These are phyloP conservation scores for Keiferia lycopersicella DNA, from an alignment of 2,888 invertebrate genomes.

Conservation along the genomic window DNA sequence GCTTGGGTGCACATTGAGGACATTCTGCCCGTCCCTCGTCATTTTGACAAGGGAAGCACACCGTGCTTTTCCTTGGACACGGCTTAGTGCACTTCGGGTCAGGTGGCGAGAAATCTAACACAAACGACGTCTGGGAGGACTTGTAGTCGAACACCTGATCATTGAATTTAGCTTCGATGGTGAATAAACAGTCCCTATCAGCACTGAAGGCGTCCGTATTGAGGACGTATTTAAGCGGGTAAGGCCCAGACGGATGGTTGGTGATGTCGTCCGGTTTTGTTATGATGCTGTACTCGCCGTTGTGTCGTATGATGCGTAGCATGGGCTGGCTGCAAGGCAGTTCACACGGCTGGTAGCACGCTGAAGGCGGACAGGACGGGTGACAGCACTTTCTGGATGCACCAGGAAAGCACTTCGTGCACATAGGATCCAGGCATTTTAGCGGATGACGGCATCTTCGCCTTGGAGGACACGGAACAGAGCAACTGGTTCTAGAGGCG, in stretches of 20 bases:
- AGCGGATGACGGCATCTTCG: not conserved
- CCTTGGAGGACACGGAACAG: not conserved
- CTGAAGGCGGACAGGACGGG: not conserved
- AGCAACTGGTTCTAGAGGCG: not conserved
- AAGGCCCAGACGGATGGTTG: conserved; percentile 67
- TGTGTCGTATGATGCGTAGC: conserved; percentile 65
- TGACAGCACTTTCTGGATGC: not conserved
- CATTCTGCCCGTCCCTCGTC: not conserved
- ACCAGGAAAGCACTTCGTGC: not conserved
- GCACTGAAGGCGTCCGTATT: conserved; percentile 40
- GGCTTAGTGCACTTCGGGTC: conserved; percentile 57
- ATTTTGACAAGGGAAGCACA: conserved; percentile 42
- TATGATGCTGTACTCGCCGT: conserved; percentile 66
- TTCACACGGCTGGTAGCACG: conserved; percentile 43
- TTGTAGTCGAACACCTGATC: conserved; percentile 73
- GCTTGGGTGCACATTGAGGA: not conserved
- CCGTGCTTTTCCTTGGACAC: conserved; percentile 55
- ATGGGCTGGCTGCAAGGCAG: conserved; percentile 49
- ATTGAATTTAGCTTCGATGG: conserved; percentile 72
- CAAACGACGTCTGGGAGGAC: conserved; percentile 68
- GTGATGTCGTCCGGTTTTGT: conserved; percentile 67
- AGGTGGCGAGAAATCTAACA: conserved; percentile 71
- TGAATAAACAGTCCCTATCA: conserved; percentile 48
- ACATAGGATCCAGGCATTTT: not conserved
- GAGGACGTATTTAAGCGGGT: conserved; percentile 70